phyloP scores from a whole-genome alignment of 2,797 vertebrate genomes.

The Vipera ursinii region DNA sequence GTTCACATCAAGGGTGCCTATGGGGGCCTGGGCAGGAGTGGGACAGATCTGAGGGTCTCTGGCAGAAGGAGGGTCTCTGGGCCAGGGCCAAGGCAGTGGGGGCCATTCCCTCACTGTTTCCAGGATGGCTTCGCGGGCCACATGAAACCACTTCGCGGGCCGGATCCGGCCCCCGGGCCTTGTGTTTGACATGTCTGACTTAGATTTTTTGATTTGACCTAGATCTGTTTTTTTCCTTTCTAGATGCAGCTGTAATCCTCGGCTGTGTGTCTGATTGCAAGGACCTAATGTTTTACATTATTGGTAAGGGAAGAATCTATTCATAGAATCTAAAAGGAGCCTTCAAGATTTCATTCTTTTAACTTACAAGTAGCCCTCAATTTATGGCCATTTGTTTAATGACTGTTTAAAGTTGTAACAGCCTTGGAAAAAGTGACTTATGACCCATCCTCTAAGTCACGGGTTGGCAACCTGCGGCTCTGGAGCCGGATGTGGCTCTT shows the following conservation, averaged over 20 bases:
- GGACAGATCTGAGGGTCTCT: too few relatives aligned
- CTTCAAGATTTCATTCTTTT: constrained; percentile 12
- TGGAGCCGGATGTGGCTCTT: too few relatives aligned
- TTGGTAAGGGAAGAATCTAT: constrained; percentile 83
- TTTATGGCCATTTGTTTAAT: not conserved
- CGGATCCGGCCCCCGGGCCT: too few relatives aligned
- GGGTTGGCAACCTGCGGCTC: too few relatives aligned
- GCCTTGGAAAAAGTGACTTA: not conserved
- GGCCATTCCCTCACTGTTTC: too few relatives aligned
- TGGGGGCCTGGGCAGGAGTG: too few relatives aligned
- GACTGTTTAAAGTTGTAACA: not conserved
- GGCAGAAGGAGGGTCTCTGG: too few relatives aligned
- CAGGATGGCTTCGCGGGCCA: too few relatives aligned
- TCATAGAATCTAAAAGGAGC: constrained; percentile 1
- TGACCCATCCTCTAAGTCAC: not conserved
- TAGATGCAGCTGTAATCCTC: constrained; percentile 93
- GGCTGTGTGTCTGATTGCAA: constrained; percentile 92
- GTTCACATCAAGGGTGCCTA: too few relatives aligned
- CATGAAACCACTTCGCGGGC: too few relatives aligned
- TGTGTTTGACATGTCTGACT: too few relatives aligned
- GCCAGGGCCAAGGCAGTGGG: too few relatives aligned
- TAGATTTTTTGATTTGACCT: constrained; percentile 21
- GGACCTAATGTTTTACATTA: constrained; percentile 99
- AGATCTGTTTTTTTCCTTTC: constrained; percentile 66
- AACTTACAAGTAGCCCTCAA: not conserved